Evolutionary conservation across 2,888 invertebrate species (phyloP).

Genomic region (Pteria penguin): DNA sequence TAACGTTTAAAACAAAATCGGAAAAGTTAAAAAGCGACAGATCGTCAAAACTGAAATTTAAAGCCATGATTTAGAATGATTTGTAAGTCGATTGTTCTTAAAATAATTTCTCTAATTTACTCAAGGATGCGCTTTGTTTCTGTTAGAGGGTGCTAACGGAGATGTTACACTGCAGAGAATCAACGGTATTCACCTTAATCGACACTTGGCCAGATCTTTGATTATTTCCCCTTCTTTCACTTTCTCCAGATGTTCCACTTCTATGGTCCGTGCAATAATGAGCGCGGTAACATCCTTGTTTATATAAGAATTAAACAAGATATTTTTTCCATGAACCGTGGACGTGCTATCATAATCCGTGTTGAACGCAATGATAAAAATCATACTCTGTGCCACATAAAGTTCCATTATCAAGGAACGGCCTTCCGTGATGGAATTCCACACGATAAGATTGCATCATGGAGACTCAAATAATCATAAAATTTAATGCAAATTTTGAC

Average conservation of each 20-base stretch:
- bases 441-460: background rate
- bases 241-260: background rate
- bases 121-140: too few species aligned
- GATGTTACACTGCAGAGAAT: too few species aligned
- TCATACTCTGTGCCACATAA: background rate
- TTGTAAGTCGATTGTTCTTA: too few species aligned
- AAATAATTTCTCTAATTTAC: too few species aligned
- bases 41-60: too few species aligned
- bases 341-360: background rate
- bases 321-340: background rate
- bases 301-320: background rate
- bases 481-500: background rate
- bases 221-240: background rate
- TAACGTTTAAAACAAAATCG: too few species aligned
- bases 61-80: too few species aligned
- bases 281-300: background rate
- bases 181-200: background rate
- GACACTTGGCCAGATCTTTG: background rate
- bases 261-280: background rate
- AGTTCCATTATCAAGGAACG: background rate
- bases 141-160: too few species aligned
- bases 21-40: too few species aligned
- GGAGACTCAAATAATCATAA: background rate
- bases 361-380: background rate
- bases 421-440: background rate